Evolutionary conservation across 2,888 invertebrate species (phyloP).

Genomic region (Dusona sp.): DNA sequence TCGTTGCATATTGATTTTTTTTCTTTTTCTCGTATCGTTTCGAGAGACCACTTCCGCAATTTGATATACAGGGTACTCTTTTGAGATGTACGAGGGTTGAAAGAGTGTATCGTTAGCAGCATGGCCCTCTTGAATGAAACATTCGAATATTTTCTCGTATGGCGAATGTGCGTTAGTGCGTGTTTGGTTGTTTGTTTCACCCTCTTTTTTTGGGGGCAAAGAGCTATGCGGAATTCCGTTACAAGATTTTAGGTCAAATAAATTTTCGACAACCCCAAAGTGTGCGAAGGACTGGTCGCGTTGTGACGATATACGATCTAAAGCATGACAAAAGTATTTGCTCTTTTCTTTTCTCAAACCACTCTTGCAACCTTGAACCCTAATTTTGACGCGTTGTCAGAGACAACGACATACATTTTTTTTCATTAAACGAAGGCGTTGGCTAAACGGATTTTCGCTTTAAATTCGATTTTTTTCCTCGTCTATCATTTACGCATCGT

Average conservation of each 20-base stretch:
- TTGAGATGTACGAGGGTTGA: conserved; percentile 37
- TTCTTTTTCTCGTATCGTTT: conserved; percentile 15
- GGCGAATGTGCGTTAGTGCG: conserved; percentile 5
- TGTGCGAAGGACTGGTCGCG: not conserved
- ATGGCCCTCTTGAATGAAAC: conserved; percentile 9
- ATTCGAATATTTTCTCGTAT: conserved; percentile 33
- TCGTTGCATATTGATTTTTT: not conserved
- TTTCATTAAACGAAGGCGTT: not conserved
- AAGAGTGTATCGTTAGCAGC: conserved; percentile 50
- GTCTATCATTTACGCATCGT: not conserved
- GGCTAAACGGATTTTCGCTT: not conserved
- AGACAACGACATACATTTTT: not conserved
- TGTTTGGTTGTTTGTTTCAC: conserved; percentile 40
- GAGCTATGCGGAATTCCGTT: not conserved
- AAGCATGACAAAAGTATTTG: not conserved
- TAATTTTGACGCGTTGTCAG: not conserved
- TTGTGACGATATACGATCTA: not conserved
- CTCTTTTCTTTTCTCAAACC: not conserved
- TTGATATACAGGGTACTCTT: conserved; percentile 53
- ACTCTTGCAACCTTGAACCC: not conserved
- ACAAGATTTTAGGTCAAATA: conserved; percentile 13
- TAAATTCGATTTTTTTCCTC: not conserved
- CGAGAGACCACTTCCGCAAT: conserved; percentile 50
- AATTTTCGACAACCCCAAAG: conserved; percentile 11
- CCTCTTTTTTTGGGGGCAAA: not conserved